Conservation (phyloP, 2,888 invertebrate genomes). For the Dryocosmus kuriphilus region DNA sequence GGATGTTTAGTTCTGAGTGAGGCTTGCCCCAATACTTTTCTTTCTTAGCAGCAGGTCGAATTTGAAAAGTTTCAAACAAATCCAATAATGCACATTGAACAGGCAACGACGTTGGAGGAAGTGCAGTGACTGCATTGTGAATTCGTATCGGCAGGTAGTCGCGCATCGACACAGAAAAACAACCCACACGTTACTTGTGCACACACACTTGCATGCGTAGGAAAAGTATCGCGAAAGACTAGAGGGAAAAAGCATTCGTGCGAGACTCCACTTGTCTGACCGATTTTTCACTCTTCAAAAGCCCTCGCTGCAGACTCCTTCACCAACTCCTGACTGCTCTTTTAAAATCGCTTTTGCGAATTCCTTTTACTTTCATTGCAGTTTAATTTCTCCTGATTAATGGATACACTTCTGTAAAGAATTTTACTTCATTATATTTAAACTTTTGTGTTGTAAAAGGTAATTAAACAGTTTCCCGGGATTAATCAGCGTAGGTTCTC, state of each 20-base stretch:
- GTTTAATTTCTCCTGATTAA: background rate
- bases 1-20: constrained; percentile 30
- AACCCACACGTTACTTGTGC: background rate
- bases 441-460: too few species aligned
- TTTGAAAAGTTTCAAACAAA: constrained; percentile 74
- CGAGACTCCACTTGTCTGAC: constrained; percentile 8
- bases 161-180: constrained; percentile 14
- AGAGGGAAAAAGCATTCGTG: constrained; percentile 25
- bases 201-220: background rate
- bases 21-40: constrained; percentile 43
- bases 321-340: background rate
- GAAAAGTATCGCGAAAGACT: constrained; percentile 39
- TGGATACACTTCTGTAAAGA: background rate
- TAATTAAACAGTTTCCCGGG: too few species aligned
- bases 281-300: constrained; percentile 24
- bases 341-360: background rate
- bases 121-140: constrained; percentile 48
- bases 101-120: constrained; percentile 47
- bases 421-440: background rate
- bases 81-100: constrained; percentile 69
- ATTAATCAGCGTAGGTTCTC: too few species aligned
- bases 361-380: background rate
- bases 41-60: constrained; percentile 57
- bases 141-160: constrained; percentile 26
- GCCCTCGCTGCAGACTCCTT: background rate